Conservation (phyloP, 2,888 invertebrate genomes). For the Protophormia terraenovae region DNA sequence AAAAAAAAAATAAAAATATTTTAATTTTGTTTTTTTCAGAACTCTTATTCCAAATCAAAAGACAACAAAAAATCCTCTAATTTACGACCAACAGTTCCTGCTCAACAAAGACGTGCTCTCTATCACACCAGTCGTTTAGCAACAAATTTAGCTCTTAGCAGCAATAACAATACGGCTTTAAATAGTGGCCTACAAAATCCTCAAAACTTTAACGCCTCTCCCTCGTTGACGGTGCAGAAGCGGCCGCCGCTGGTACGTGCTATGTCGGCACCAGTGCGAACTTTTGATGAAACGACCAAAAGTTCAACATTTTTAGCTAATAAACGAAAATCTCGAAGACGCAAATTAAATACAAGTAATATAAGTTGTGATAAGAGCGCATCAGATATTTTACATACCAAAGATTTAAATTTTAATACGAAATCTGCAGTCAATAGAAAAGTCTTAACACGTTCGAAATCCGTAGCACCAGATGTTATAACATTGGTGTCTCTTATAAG, state of each 20-base stretch:
- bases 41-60: neutral
- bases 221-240: slow-evolving; percentile 75
- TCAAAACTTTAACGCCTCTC: slow-evolving; percentile 70
- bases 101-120: slow-evolving; percentile 51
- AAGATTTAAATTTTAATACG: slow-evolving; percentile 47
- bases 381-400: slow-evolving; percentile 40
- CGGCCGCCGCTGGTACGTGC: slow-evolving; percentile 80
- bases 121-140: slow-evolving; percentile 39
- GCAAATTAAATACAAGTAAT: slow-evolving; percentile 75
- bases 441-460: slow-evolving; percentile 75
- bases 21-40: slow-evolving; percentile 12
- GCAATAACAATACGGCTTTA: slow-evolving; percentile 19
- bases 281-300: slow-evolving; percentile 75
- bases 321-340: slow-evolving; percentile 76
- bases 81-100: neutral
- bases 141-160: neutral
- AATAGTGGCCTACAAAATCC: slow-evolving; percentile 29
- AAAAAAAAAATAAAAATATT: no score
- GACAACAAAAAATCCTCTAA: neutral
- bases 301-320: slow-evolving; percentile 73
- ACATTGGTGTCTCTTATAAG: slow-evolving; percentile 87
- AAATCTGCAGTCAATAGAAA: slow-evolving; percentile 70
- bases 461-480: slow-evolving; percentile 82
- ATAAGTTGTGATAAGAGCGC: slow-evolving; percentile 67
- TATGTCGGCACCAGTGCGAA: slow-evolving; percentile 81